phyloP scores from a whole-genome alignment of 2,888 invertebrate species.

The Platycnemis pennipes region DNA sequence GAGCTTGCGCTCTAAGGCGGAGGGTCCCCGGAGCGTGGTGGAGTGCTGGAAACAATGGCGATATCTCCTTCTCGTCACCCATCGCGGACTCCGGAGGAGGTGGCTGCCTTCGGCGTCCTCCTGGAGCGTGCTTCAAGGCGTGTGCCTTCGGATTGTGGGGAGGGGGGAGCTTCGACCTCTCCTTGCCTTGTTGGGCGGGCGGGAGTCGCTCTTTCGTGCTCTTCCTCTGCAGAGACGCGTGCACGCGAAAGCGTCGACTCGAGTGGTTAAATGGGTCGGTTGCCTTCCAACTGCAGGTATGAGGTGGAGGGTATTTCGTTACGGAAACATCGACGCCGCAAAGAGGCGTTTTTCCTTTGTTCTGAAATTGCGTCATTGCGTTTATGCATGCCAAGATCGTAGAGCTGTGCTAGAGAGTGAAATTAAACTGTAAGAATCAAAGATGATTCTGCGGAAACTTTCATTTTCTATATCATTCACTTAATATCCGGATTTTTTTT shows the following conservation, averaged over 20 bases:
- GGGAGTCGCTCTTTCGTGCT: background rate
- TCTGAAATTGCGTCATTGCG: background rate
- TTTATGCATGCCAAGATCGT: background rate
- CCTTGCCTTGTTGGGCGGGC: background rate
- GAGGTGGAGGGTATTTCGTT: constrained; percentile 32
- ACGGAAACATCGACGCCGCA: constrained; percentile 35
- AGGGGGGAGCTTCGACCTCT: background rate
- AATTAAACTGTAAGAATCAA: too few species aligned
- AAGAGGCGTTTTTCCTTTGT: background rate
- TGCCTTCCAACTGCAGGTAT: background rate
- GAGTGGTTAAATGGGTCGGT: constrained; percentile 36
- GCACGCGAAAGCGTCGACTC: constrained; percentile 40
- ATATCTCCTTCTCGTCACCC: constrained; percentile 41
- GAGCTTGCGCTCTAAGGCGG: background rate
- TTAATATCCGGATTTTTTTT: too few species aligned
- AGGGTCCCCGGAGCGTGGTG: background rate
- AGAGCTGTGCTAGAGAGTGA: too few species aligned
- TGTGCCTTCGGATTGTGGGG: background rate
- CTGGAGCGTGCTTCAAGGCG: constrained; percentile 8
- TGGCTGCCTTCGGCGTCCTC: background rate
- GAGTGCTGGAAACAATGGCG: background rate
- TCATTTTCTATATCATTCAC: too few species aligned
- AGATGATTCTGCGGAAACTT: too few species aligned
- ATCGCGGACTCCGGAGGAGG: constrained; percentile 35
- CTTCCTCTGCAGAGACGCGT: background rate